Evolutionary conservation across 2,797 vertebrate species (phyloP).

Genomic region (Ambastaia sidthimunki): DNA sequence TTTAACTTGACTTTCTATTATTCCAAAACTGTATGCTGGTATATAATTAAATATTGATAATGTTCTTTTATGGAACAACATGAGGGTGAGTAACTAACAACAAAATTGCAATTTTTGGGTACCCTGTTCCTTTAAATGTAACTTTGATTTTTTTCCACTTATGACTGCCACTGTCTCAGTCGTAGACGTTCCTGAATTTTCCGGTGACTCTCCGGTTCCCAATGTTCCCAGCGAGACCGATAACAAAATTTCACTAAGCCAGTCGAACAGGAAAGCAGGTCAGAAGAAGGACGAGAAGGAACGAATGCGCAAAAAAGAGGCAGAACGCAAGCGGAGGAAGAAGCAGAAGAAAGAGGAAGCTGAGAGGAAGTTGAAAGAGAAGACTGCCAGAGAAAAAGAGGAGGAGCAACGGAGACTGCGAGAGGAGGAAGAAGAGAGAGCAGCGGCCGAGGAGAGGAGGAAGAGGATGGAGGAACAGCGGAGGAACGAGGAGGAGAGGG

Average conservation of each 20-base stretch:
- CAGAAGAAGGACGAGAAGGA: slow-evolving; percentile 58
- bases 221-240: slow-evolving; percentile 64
- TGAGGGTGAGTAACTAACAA: neutral
- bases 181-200: slow-evolving; percentile 80
- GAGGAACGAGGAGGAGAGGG: slow-evolving; percentile 54
- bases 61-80: no score
- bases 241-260: slow-evolving; percentile 53
- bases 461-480: slow-evolving; percentile 58
- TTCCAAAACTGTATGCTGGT: no score
- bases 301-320: slow-evolving; percentile 57
- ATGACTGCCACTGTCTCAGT: slow-evolving; percentile 51
- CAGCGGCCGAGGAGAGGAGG: slow-evolving; percentile 54
- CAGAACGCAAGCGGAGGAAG: slow-evolving; percentile 53
- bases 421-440: slow-evolving; percentile 55
- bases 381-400: slow-evolving; percentile 39
- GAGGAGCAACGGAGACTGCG: slow-evolving; percentile 55
- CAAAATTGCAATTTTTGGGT: slow-evolving; percentile 20
- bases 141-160: neutral
- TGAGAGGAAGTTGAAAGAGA: slow-evolving; percentile 61
- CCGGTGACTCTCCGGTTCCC: slow-evolving; percentile 85
- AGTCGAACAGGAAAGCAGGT: neutral
- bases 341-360: slow-evolving; percentile 64
- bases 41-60: no score
- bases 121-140: neutral
- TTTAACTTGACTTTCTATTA: no score